Conservation (phyloP, 2,113 vertebrate species). For the Bos indicus region DNA sequence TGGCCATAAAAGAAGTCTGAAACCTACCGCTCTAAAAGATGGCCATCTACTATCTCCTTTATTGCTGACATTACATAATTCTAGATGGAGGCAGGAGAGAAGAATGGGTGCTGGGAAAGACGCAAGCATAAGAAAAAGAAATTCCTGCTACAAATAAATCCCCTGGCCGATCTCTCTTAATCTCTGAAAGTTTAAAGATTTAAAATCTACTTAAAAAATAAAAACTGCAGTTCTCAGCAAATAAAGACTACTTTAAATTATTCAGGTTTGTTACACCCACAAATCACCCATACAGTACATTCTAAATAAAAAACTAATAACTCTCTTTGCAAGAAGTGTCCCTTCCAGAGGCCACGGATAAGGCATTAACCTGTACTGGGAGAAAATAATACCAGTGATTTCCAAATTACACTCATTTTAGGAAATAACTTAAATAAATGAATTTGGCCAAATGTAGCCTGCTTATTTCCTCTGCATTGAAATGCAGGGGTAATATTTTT, state of each 20-base stretch:
- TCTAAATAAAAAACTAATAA: conserved; percentile 67
- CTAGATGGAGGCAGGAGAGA: neutral
- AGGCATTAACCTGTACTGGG: conserved; percentile 39
- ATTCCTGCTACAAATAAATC: conserved; percentile 68
- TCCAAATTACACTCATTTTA: conserved; percentile 57
- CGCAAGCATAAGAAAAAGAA: conserved; percentile 28
- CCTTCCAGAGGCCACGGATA: conserved; percentile 18
- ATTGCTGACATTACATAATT: neutral
- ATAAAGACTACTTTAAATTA: conserved; percentile 69
- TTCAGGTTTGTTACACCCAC: conserved; percentile 63
- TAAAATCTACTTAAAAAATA: conserved; percentile 53
- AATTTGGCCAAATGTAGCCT: conserved; percentile 39
- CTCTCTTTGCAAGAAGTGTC: neutral
- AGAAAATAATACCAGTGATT: conserved; percentile 59
- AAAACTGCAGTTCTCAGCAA: conserved; percentile 69
- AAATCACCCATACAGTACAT: conserved; percentile 53
- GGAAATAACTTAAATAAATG: conserved; percentile 52
- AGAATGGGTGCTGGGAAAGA: conserved; percentile 48
- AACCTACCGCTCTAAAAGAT: neutral
- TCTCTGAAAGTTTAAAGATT: conserved; percentile 68
- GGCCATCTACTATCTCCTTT: neutral
- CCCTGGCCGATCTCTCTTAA: conserved; percentile 45
- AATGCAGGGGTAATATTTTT: conserved; percentile 59
- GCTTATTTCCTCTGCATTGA: conserved; percentile 65
- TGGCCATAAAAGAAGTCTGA: neutral